Percentiles rank a stretch among this genome's conserved stretches.
These are phyloP conservation scores for Epizoanthus ramosus DNA, from an alignment of 92 coral and sea anemone species.

Conservation along the genomic window DNA sequence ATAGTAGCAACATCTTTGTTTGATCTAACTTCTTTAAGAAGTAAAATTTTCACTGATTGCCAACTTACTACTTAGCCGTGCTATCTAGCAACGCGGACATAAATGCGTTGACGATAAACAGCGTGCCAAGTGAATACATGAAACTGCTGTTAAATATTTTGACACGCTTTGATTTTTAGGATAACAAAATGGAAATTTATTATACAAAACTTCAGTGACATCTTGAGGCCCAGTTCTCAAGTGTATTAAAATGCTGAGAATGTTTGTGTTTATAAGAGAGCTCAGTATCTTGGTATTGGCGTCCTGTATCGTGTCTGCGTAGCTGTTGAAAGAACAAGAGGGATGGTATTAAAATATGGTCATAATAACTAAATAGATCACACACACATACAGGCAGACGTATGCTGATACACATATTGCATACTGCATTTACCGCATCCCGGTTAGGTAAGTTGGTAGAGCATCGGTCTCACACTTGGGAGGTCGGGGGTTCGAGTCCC, in stretches of 20 bases:
- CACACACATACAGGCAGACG: background rate
- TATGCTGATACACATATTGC: no score
- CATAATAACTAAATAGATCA: background rate
- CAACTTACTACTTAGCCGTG: no score
- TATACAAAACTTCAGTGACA: slow-evolving; percentile 15
- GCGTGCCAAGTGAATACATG: no score
- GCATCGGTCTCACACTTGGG: no score
- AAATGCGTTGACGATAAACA: no score
- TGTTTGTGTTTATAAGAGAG: background rate
- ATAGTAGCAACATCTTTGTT: no score
- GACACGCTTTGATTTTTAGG: background rate
- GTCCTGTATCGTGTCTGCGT: slow-evolving; percentile 95
- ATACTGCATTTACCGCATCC: no score
- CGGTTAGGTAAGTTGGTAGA: no score
- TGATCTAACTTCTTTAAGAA: no score
- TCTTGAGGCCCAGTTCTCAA: background rate
- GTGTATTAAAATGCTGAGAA: slow-evolving; percentile 5
- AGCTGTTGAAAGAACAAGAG: slow-evolving; percentile 29
- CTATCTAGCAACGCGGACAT: no score
- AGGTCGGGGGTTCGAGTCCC: no score
- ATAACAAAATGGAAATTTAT: background rate
- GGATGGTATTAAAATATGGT: background rate
- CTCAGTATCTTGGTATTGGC: slow-evolving; percentile 92
- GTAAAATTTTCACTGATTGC: no score
- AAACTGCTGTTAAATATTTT: background rate